Evolutionary conservation across 2,113 vertebrate genomes (phyloP).

Genomic region (Bubo scandiacus): DNA sequence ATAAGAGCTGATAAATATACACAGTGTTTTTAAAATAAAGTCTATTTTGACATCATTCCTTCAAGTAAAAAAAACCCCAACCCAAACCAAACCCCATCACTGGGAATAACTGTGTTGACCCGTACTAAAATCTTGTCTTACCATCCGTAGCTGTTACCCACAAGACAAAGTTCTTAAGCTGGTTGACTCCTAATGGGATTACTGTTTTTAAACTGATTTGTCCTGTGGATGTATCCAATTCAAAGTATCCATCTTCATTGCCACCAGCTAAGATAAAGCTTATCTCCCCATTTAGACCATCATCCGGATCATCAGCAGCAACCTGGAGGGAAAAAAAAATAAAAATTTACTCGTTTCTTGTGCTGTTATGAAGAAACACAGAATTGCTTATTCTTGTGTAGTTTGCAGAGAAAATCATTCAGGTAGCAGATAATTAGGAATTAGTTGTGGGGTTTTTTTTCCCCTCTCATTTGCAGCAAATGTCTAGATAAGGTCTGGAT

Average conservation of each 20-base stretch:
- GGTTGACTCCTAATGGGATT: constrained; percentile 64
- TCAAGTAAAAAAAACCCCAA: neutral
- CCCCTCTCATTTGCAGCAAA: neutral
- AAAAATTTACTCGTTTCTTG: neutral
- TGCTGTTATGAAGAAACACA: neutral
- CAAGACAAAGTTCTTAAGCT: constrained; percentile 68
- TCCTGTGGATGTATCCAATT: constrained; percentile 65
- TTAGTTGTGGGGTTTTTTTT: neutral
- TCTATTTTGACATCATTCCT: neutral
- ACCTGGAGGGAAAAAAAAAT: constrained; percentile 58
- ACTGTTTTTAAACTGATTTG: constrained; percentile 63
- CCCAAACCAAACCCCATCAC: neutral
- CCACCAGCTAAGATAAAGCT: constrained; percentile 73
- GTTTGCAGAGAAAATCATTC: neutral
- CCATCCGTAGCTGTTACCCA: constrained; percentile 77
- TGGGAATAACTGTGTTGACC: neutral
- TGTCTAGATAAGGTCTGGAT: neutral
- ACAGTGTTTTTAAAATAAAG: neutral
- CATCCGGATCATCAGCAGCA: constrained; percentile 72
- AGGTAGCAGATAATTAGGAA: neutral
- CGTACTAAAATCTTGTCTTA: constrained; percentile 21
- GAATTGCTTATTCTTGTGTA: neutral
- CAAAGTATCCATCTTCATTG: constrained; percentile 74
- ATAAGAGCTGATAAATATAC: neutral
- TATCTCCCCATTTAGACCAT: constrained; percentile 72